phyloP scores from a whole-genome alignment of 2,888 invertebrate genomes.

The Chirona hameri region DNA sequence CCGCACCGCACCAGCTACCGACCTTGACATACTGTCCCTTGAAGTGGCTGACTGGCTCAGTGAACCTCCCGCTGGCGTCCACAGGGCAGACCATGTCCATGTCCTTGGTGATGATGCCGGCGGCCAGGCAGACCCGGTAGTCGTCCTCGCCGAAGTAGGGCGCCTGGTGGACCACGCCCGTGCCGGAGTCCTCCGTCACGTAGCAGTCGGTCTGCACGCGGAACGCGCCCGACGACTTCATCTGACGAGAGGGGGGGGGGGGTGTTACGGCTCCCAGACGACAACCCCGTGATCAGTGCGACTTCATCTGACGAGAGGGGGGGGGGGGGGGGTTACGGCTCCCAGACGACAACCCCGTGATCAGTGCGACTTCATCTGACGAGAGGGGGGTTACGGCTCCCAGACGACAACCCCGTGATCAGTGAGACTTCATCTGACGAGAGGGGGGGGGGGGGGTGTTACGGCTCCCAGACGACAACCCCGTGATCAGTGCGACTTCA shows the following conservation, averaged over 20 bases:
- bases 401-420: too few relatives aligned
- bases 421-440: too few relatives aligned
- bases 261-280: too few relatives aligned
- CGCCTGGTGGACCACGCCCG: constrained; percentile 96
- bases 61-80: constrained; percentile 85
- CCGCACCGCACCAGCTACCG: background rate
- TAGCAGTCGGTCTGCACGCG: constrained; percentile 81
- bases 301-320: too few relatives aligned
- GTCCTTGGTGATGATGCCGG: constrained; percentile 80
- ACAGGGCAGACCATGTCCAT: constrained; percentile 89
- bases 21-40: constrained; percentile 84
- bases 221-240: constrained; percentile 62
- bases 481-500: too few relatives aligned
- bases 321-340: too few relatives aligned
- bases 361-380: too few relatives aligned
- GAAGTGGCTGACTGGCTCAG: constrained; percentile 79
- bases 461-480: too few relatives aligned
- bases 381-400: too few relatives aligned
- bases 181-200: constrained; percentile 94
- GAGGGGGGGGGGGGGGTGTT: too few relatives aligned
- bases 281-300: too few relatives aligned
- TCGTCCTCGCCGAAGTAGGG: constrained; percentile 99
- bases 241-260: constrained; percentile 39
- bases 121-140: constrained; percentile 64
- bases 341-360: too few relatives aligned